Base-by-base conservation (phyloP, 2,888 invertebrate genomes). In the Troides helena region DNA sequence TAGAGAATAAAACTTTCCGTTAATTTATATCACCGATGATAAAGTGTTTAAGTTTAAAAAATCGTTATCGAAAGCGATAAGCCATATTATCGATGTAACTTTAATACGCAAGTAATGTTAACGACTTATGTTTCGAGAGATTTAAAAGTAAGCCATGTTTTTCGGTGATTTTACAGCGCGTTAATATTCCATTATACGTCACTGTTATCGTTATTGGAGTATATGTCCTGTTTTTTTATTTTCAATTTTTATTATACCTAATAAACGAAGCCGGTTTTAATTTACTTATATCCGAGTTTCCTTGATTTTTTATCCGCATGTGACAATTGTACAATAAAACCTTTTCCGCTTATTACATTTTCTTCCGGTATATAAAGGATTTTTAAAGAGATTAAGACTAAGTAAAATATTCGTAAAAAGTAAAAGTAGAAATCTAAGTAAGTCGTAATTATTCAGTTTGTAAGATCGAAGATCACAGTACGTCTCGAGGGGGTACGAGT, bases 1-100 rank as follows among this genome's bases (percentile, higher is more conserved):
- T 23, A 21, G n/a, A 56, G 21, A 50, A 43, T 53, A 62, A 58
- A 59, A 58, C 17, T 36, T 53, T 68, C 46, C 23, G 39, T 61
- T 12, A 12, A 58, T 57, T 50, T 53, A 39, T 68, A 70, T 36
- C 18, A 18, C 17, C 60, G 23, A 23, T 36, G 14, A 59, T 30
- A 36, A 58, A 23, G 36, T 36, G 25, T 36, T 17, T 23, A 60
- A 36, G 25, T 36, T 36, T 60, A 25, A 23, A 2, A 53, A n/a
- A 18, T 58, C 23, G 23, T 23, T 58, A 23, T 23, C 57, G 57
- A 58, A 58, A 58, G 1, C 25, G 57, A 23, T 23, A 8, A 10
- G 12, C 1, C 12, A n/a, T 25, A 58, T 58, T 58, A 58, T 58
- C 23, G 12, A 23, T 23, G 21, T 58, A 58, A 58, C 23, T 25